Percentiles rank a stretch among this genome's conserved stretches.
Evolutionary conservation across 1,140 invertebrate species (phyloP).

Genomic region (Neodiprion lecontei): DNA sequence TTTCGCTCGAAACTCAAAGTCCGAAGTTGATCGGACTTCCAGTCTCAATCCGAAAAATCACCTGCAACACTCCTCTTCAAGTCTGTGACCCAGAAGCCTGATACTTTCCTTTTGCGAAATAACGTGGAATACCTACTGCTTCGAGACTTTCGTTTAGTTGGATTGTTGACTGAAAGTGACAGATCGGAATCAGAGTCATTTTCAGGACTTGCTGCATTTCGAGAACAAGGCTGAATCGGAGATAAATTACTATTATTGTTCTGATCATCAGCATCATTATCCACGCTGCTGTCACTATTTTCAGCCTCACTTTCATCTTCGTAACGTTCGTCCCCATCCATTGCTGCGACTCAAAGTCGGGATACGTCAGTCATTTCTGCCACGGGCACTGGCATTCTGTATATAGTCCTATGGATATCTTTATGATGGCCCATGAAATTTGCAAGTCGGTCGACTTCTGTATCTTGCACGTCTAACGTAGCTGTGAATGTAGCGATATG

Average conservation of each 20-base stretch:
- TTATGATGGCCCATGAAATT: conserved; percentile 16
- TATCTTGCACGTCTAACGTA: neutral
- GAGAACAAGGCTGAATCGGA: too few species aligned
- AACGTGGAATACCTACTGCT: too few species aligned
- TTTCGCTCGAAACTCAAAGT: too few species aligned
- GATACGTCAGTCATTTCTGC: conserved; percentile 12
- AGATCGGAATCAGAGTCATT: too few species aligned
- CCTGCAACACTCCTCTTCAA: conserved; percentile 24
- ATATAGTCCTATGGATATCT: conserved; percentile 4
- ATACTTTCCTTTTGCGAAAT: too few species aligned
- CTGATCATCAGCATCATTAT: neutral
- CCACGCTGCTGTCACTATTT: neutral
- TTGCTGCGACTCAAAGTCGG: neutral
- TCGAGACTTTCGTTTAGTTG: too few species aligned
- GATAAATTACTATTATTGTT: too few species aligned
- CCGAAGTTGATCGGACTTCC: too few species aligned
- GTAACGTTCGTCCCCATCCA: neutral
- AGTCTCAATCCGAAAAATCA: conserved; percentile 16
- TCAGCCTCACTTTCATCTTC: neutral
- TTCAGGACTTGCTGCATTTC: too few species aligned
- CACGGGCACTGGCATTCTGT: conserved; percentile 11
- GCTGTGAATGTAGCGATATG: conserved; percentile 12
- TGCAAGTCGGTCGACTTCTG: conserved; percentile 10
- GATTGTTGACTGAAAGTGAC: too few species aligned
- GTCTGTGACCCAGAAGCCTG: too few species aligned